Percentiles rank a stretch among this genome's conserved stretches.
Evolutionary conservation across 1,140 invertebrate genomes (phyloP).

Genomic region (Trichonephila clavata): DNA sequence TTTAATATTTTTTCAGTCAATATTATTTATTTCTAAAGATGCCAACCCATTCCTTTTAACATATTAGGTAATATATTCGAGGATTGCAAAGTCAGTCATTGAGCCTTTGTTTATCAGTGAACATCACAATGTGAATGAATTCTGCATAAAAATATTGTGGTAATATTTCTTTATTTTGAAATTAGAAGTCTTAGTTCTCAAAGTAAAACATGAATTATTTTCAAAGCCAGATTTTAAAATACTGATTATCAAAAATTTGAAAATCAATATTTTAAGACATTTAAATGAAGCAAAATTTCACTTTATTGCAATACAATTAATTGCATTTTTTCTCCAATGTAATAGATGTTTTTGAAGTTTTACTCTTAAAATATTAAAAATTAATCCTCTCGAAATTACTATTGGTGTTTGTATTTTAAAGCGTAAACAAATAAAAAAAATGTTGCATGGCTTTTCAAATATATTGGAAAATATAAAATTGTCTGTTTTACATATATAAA

Average conservation of each 20-base stretch:
- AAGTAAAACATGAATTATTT: background rate
- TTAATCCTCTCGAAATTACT: background rate
- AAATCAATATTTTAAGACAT: background rate
- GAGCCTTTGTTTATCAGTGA: no score
- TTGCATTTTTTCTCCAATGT: background rate
- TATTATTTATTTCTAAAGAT: no score
- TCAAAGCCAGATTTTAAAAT: background rate
- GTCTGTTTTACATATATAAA: conserved; percentile 2
- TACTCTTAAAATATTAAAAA: background rate
- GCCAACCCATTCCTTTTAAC: no score
- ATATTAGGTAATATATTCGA: no score
- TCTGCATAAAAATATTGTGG: background rate
- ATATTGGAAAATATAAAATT: background rate
- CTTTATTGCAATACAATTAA: background rate
- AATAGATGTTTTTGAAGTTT: background rate
- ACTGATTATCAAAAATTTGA: background rate
- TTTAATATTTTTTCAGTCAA: no score
- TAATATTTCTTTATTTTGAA: background rate
- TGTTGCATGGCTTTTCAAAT: conserved; percentile 25
- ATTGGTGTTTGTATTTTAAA: background rate
- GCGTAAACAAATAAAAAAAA: background rate
- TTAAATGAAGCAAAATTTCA: background rate
- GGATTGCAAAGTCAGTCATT: no score
- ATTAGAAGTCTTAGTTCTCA: background rate
- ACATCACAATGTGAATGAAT: background rate